phyloP scores from a whole-genome alignment of 2,888 invertebrate genomes.

The Lycia hirtaria region DNA sequence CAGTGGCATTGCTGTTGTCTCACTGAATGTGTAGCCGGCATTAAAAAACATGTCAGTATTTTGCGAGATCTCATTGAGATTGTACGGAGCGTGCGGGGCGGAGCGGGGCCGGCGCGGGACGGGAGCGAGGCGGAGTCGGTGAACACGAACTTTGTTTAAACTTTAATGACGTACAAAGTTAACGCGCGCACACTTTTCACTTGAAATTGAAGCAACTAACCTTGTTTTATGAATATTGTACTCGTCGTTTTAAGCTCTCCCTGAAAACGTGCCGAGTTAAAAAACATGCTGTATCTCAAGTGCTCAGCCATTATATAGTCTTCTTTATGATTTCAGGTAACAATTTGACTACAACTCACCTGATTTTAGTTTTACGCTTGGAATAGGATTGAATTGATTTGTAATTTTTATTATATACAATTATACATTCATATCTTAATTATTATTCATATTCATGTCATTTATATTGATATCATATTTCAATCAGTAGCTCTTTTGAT shows the following conservation, averaged over 20 bases:
- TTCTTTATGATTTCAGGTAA: background rate
- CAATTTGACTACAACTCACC: background rate
- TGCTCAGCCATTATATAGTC: background rate
- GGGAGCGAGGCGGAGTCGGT: background rate
- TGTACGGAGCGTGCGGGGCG: background rate
- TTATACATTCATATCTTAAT: too few species aligned
- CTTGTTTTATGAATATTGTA: conserved; percentile 30
- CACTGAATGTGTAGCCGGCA: too few species aligned
- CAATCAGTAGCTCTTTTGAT: too few species aligned
- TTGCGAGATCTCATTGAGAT: conserved; percentile 15
- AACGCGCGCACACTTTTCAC: conserved; percentile 36
- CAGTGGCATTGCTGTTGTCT: too few species aligned
- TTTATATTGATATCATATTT: too few species aligned
- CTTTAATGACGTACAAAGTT: conserved; percentile 41
- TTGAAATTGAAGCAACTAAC: conserved; percentile 30
- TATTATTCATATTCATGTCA: too few species aligned
- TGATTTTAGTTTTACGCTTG: too few species aligned
- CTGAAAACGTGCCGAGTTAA: background rate
- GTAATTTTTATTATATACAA: too few species aligned
- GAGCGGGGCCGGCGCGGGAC: background rate
- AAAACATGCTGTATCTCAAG: background rate
- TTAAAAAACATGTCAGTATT: conserved; percentile 7
- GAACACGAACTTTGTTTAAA: conserved; percentile 37
- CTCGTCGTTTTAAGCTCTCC: conserved; percentile 8
- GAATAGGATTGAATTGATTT: too few species aligned